Percentiles rank a stretch among this genome's conserved stretches.
These are phyloP conservation scores for Falco columbarius DNA, from an alignment of 2,797 vertebrate species.

Conservation along the genomic window DNA sequence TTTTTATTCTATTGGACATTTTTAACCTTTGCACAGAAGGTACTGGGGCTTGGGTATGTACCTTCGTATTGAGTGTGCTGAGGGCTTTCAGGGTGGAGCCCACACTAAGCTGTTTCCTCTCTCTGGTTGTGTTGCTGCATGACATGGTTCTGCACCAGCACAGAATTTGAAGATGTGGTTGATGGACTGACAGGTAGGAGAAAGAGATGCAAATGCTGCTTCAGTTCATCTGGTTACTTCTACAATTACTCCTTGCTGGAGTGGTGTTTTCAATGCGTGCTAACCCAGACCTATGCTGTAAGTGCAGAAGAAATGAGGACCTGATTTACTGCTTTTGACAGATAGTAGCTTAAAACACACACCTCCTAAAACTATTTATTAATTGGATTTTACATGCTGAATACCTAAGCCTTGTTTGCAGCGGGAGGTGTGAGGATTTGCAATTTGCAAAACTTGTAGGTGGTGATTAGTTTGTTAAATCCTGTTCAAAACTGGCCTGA, in stretches of 20 bases:
- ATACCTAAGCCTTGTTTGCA: neutral
- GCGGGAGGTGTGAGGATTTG: neutral
- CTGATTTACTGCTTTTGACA: neutral
- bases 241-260: neutral
- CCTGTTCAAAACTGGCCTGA: neutral
- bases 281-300: neutral
- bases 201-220: neutral
- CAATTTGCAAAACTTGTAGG: neutral
- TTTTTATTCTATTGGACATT: neutral
- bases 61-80: neutral
- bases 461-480: constrained; percentile 27
- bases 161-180: neutral
- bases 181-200: neutral
- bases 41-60: neutral
- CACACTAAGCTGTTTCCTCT: neutral
- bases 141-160: neutral
- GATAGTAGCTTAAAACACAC: neutral
- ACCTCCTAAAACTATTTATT: neutral
- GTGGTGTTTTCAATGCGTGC: neutral
- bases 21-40: neutral
- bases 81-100: neutral
- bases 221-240: neutral
- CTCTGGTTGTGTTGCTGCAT: neutral
- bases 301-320: neutral
- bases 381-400: constrained; percentile 11